phyloP scores from a whole-genome alignment of 2,888 invertebrate species.

The Nowickia ferox region DNA sequence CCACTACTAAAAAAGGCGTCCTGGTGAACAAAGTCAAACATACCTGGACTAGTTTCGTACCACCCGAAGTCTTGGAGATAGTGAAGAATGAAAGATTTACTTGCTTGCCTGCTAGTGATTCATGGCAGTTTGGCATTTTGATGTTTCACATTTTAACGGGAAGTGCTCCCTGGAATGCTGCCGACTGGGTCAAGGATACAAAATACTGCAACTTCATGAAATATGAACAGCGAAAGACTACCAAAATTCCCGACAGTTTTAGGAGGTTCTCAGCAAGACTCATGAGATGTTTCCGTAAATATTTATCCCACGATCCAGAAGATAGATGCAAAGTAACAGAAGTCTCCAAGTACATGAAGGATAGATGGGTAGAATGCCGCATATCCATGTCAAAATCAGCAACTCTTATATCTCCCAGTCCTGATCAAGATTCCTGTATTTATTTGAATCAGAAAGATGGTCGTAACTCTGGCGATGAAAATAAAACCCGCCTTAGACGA shows the following conservation, averaged over 20 bases:
- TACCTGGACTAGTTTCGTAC: constrained; percentile 85
- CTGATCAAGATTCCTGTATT: constrained; percentile 84
- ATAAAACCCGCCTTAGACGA: constrained; percentile 84
- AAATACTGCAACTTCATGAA: constrained; percentile 87
- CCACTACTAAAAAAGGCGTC: constrained; percentile 86
- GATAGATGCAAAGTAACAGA: constrained; percentile 86
- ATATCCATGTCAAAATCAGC: constrained; percentile 84
- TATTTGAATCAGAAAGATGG: constrained; percentile 84
- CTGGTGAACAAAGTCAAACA: constrained; percentile 85
- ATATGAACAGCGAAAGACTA: constrained; percentile 86
- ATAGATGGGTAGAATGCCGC: constrained; percentile 85
- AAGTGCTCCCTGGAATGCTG: constrained; percentile 88
- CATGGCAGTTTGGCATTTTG: constrained; percentile 90
- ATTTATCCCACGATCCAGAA: constrained; percentile 88
- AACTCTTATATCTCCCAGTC: constrained; percentile 80
- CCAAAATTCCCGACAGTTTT: constrained; percentile 86
- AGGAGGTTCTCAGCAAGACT: constrained; percentile 87
- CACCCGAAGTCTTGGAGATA: constrained; percentile 86
- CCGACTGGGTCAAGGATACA: constrained; percentile 89
- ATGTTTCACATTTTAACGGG: constrained; percentile 85
- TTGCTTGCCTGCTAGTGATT: constrained; percentile 87
- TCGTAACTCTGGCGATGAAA: constrained; percentile 84
- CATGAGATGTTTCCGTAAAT: constrained; percentile 88
- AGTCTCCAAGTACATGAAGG: constrained; percentile 86
- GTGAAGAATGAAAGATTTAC: constrained; percentile 87